Evolutionary conservation across 2,113 vertebrate species (phyloP), one percentile per base, ranked within the genome.

Genomic region (Oncorhynchus tshawytscha): DNA sequence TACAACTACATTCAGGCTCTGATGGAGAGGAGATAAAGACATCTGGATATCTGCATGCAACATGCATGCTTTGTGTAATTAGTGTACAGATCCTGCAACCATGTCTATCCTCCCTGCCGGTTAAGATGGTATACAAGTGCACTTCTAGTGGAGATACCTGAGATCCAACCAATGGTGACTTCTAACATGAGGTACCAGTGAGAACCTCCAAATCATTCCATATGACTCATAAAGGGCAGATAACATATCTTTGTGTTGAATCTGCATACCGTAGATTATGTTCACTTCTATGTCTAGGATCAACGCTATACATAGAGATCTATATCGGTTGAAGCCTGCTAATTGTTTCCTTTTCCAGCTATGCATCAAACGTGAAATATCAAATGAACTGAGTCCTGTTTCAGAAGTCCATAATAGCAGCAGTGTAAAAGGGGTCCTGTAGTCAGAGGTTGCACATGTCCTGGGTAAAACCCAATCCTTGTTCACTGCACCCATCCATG

Each of bases 1-100:
- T 69, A 22, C 86, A 84, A 78, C 57, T 82, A 70, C 2, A 69
- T 24, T 64, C 59, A 22, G 59, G 2, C 59, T n/a, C 59, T 62
- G 20, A 25, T 65, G 1, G 51, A 62, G 20, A n/a, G 59, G 59
- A 22, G 16, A 22, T 62, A 62, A 22, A 62, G 59, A 11, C 59
- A 22, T 9, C 59, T 62, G 5, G 59, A 62, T 22, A 62, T 62
- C n/a, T 62, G 59, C 7, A 62, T 62, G 59, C 59, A 22, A 22
- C 59, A 22, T 62, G 59, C 59, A 62, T 0, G 59, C n/a, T 62
- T 20, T 20, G 49, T 54, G 49, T 54, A 54, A 18, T 54, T 18
- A 15, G 51, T 18, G 16, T 1, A 18, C 5, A 54, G 51, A 18
- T 54, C 51, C 51, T 54, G 51, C 51, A 54, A 18, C 16, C 51